Base-by-base conservation (phyloP, 2,888 invertebrate species). In the Mermis nigrescens region DNA sequence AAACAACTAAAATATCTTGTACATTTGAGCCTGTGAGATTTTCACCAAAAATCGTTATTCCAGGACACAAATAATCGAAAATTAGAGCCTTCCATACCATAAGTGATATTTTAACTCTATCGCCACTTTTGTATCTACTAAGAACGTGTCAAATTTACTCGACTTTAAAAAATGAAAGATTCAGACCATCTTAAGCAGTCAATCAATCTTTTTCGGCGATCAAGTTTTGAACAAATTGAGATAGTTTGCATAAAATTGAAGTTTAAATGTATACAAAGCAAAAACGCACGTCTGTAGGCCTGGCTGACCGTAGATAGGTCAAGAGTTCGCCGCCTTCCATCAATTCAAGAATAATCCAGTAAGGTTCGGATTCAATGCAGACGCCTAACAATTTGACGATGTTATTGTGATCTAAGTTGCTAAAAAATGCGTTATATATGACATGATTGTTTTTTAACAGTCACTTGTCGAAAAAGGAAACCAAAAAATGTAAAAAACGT, bases 281-380 rank as follows among this genome's bases (percentile, higher is more conserved):
- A n/a, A 19, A n/a, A n/a, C 51, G 65, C 75, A 85, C 85, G 71
- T 80, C 73, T n/a, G 81, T 79, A 46, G 85, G 82, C 59, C 92
- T 79, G 65, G 86, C 86, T 2, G 82, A 81, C 58, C 92, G 78
- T 53, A 98, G 77, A 73, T 89, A 95, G 61, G 86, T 87, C 32
- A 94, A 78, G 60, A 98, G 76, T 76, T 95, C 95, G 0, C 95
- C 94, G 2, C 86, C 91, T 73, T 91, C 87, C 98, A 98, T 98
- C 24, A 95, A 80, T 73, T 98, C 95, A 80, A 95, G 83, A 54
- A 98, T 84, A 63, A 98, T 83, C 67, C 88, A 86, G 68, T 89
- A 85, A 4, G 90, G 86, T 70, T 92, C 90, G 64, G 85, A 84
- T 71, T 94, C 90, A 31, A 92, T 80, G 70, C 92, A 94, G 2